Evolutionary conservation across 2,888 invertebrate genomes (phyloP).

Genomic region (Leptothorax acervorum): DNA sequence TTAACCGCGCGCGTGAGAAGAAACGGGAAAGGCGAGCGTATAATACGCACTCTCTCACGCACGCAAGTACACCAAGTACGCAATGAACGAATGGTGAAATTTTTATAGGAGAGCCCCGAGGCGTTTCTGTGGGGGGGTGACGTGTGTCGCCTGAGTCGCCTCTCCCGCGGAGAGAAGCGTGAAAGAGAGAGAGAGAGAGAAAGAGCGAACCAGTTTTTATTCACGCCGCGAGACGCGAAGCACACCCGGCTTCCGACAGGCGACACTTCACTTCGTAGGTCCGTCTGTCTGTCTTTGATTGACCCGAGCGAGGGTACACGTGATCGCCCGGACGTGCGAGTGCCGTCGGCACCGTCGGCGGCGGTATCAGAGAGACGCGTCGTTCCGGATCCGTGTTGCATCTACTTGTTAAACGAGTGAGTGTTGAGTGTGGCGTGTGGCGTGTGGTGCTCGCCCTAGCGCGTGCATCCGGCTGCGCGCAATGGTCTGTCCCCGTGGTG

Average conservation of each 20-base stretch:
- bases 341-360: too few species aligned
- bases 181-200: too few species aligned
- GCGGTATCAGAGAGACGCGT: too few species aligned
- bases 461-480: too few species aligned
- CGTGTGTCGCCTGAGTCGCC: background rate
- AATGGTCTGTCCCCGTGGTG: too few species aligned
- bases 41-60: background rate
- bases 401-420: too few species aligned
- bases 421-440: too few species aligned
- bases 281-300: background rate
- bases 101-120: constrained; percentile 74
- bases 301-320: background rate
- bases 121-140: constrained; percentile 82
- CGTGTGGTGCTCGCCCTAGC: too few species aligned
- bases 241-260: background rate
- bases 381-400: too few species aligned
- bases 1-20: background rate
- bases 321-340: background rate
- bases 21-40: background rate
- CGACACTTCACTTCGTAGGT: too few species aligned
- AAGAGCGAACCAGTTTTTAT: constrained; percentile 68
- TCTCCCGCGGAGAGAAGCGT: constrained; percentile 74
- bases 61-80: background rate
- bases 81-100: constrained; percentile 75
- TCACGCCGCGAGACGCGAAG: constrained; percentile 52